Percentiles rank a stretch among this genome's conserved stretches.
Evolutionary conservation across 2,888 invertebrate genomes (phyloP).

Genomic region (Drosophila anceps): DNA sequence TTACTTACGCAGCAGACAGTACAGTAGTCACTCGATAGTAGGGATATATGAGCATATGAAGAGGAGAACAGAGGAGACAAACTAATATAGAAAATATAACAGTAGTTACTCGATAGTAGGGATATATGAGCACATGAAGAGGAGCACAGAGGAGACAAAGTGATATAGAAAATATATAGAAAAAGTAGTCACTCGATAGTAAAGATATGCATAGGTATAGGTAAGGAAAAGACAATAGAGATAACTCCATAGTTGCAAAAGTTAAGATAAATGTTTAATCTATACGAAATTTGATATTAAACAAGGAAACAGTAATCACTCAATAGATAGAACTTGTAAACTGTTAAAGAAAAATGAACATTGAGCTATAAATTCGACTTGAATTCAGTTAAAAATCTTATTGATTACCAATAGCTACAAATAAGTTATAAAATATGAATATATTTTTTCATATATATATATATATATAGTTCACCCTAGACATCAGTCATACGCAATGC

Average conservation of each 20-base stretch:
- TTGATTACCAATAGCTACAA: background rate
- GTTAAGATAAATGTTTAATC: background rate
- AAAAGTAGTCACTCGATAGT: background rate
- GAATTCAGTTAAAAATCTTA: background rate
- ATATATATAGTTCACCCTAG: background rate
- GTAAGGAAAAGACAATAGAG: background rate
- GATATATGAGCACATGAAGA: background rate
- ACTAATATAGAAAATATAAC: too few species aligned
- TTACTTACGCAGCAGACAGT: background rate
- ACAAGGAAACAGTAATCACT: background rate
- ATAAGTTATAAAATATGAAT: slow-evolving; percentile 40
- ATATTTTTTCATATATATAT: too few species aligned
- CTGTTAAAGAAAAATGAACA: background rate
- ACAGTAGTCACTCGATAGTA: background rate
- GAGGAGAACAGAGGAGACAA: too few species aligned
- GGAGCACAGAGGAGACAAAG: too few species aligned
- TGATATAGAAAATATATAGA: background rate
- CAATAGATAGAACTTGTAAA: too few species aligned
- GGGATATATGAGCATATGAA: background rate
- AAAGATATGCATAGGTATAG: background rate
- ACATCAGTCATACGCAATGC: background rate
- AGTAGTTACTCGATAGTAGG: background rate
- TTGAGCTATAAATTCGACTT: background rate
- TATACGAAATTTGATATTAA: background rate
- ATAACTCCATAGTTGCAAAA: background rate